These are phyloP conservation scores for Andricus grossulariae DNA, from an alignment of 1,140 invertebrate species.

Conservation along the genomic window DNA sequence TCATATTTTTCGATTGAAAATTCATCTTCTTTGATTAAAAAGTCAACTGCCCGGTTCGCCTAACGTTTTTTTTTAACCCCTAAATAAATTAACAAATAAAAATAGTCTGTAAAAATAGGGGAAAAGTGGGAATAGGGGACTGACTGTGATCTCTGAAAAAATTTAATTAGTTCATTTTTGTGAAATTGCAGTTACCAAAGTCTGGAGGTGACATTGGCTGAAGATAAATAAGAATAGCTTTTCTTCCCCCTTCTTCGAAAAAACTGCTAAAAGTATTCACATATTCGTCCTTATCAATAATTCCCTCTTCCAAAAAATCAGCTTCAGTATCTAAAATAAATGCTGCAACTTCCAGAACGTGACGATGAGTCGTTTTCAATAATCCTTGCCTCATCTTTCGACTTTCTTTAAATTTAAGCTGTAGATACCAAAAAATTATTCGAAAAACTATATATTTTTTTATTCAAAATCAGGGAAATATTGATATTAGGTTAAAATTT, in stretches of 20 bases:
- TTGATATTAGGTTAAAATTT: conserved; percentile 19
- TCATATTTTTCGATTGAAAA: no score
- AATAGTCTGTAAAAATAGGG: not conserved
- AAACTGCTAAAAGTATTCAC: conserved; percentile 78
- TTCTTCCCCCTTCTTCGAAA: conserved; percentile 71
- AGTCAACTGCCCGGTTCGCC: no score
- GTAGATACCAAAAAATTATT: not conserved
- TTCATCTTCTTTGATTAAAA: no score
- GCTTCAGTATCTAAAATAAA: conserved; percentile 76
- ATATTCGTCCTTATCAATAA: conserved; percentile 79
- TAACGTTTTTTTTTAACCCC: no score
- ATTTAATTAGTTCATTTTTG: not conserved
- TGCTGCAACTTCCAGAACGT: conserved; percentile 81
- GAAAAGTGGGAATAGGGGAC: not conserved
- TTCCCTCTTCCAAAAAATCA: conserved; percentile 80
- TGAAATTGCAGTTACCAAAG: conserved; percentile 65
- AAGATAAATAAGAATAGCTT: conserved; percentile 76
- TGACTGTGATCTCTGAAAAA: not conserved
- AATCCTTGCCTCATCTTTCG: conserved; percentile 73
- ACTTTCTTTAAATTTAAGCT: conserved; percentile 76
- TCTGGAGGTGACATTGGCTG: conserved; percentile 73
- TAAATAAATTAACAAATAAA: not conserved
- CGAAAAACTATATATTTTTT: not conserved
- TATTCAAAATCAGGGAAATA: not conserved
- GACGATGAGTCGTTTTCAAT: conserved; percentile 78